phyloP scores from a whole-genome alignment of 2,797 vertebrate species.

The Kryptolebias ocellatus region DNA sequence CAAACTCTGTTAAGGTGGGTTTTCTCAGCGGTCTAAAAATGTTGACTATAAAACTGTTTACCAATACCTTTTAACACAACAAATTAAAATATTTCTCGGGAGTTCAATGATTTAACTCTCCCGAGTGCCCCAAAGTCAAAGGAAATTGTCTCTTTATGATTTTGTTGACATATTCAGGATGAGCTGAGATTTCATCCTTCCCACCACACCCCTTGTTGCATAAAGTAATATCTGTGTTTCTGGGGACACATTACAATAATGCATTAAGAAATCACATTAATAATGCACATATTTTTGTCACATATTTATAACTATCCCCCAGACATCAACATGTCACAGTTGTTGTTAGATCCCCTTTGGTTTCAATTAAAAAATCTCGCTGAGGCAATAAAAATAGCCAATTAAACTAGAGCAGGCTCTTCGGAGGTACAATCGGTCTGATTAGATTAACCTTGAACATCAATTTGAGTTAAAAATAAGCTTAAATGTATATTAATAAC shows the following conservation, averaged over 20 bases:
- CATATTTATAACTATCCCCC: constrained; percentile 87
- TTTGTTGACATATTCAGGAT: constrained; percentile 74
- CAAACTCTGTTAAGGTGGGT: constrained; percentile 6
- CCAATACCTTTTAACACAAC: constrained; percentile 21
- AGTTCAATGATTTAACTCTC: constrained; percentile 55
- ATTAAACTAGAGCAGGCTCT: constrained; percentile 88
- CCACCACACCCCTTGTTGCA: constrained; percentile 35
- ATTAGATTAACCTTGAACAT: constrained; percentile 89
- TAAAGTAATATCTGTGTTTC: constrained; percentile 72
- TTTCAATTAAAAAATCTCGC: constrained; percentile 89
- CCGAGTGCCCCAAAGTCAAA: constrained; percentile 61
- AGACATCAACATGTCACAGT: constrained; percentile 87
- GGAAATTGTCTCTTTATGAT: constrained; percentile 56
- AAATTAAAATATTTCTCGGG: constrained; percentile 38
- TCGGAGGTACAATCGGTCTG: constrained; percentile 84
- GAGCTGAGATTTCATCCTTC: constrained; percentile 41
- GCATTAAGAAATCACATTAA: constrained; percentile 84
- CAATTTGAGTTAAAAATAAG: constrained; percentile 85
- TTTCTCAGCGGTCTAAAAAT: constrained; percentile 6
- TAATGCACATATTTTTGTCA: constrained; percentile 87
- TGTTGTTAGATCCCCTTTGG: constrained; percentile 88
- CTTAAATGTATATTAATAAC: constrained; percentile 80
- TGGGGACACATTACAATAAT: constrained; percentile 76
- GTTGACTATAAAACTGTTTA: not conserved
- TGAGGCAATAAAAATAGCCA: constrained; percentile 89